Base-by-base conservation (phyloP, 2,888 invertebrate species). In the Mamestra brassicae region DNA sequence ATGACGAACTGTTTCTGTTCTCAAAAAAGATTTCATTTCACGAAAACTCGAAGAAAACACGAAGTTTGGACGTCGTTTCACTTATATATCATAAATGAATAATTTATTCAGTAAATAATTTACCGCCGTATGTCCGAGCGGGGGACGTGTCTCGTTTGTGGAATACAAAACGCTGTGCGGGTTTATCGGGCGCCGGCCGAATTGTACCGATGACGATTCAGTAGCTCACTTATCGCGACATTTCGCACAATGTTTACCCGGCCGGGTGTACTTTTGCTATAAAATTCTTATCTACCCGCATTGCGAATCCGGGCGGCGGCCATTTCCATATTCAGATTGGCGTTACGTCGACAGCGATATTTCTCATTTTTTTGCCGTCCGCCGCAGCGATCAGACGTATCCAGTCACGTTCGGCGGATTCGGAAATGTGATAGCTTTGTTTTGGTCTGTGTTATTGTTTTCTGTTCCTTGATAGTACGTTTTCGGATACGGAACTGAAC, bases 261-360 rank as follows among this genome's bases (percentile, higher is more conserved):
- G 81, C 85, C 85, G 88, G 86, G 85, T 87, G 87, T 88, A 89
- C 90, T 90, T 91, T 91, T 85, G 90, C 93, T 90, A 93, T 94
- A 94, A 95, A 94, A 93, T 91, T 92, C 94, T 95, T 95, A 95
- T 95, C 96, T 93, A 85, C 92, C 94, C 93, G 94, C 93, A 94
- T 93, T 94, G 92, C 92, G 94, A 94, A 93, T 93, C 92, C 92
- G 93, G 92, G 89, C 88, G 89, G 87, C 88, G 86, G 86, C 92
- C 93, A 93, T 95, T 95, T 93, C 93, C 95, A 95, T 94, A 94
- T 95, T 93, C 93, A 93, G 93, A 94, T 94, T 94, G 93, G 90
- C 90, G 89, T 91, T 91, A 77, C 85, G 78, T 79, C 67, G 84
- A 73, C 85, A 73, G 78, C 78, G 87, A 86, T 87, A 89, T 89